A percentile compares a stretch with the other conserved stretches of the same genome.
phyloP scores from a whole-genome alignment of 2,113 vertebrate genomes.

The Psilopsiagon aymara region DNA sequence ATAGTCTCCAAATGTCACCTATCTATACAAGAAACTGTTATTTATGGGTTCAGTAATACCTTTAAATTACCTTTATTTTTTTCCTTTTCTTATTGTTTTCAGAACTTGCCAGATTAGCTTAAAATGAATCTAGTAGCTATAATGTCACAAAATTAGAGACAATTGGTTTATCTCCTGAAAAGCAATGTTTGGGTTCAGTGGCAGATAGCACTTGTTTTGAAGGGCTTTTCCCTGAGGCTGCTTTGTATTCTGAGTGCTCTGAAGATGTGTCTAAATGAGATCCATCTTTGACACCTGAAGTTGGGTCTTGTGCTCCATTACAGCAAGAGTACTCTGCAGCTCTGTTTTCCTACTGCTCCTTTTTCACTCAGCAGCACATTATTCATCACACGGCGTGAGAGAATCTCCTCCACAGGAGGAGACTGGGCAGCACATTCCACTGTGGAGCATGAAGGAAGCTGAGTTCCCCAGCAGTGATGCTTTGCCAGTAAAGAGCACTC shows the following conservation, averaged over 20 bases:
- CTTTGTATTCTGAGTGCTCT: neutral
- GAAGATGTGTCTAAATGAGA: neutral
- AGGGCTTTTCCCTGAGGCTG: neutral
- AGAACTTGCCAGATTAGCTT: neutral
- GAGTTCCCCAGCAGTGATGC: rapidly evolving
- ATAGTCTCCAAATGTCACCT: neutral
- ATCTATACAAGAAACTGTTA: neutral
- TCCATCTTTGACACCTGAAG: conserved; percentile 3
- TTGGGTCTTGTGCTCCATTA: neutral
- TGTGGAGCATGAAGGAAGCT: rapidly evolving
- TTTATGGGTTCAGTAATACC: neutral
- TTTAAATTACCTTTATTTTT: neutral
- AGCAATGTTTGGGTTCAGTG: neutral
- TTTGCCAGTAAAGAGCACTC: neutral
- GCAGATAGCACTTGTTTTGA: neutral
- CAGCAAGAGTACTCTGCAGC: neutral
- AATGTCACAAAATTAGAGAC: neutral
- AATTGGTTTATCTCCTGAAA: neutral
- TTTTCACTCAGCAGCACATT: neutral
- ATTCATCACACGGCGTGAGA: neutral
- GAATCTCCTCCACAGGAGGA: neutral
- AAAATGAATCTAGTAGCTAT: neutral
- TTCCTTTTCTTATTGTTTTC: neutral
- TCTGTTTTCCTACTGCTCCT: neutral
- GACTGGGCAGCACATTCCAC: neutral